Percentiles rank a stretch among this genome's conserved stretches.
phyloP scores from a whole-genome alignment of 2,113 vertebrate species.

The Vicugna pacos region DNA sequence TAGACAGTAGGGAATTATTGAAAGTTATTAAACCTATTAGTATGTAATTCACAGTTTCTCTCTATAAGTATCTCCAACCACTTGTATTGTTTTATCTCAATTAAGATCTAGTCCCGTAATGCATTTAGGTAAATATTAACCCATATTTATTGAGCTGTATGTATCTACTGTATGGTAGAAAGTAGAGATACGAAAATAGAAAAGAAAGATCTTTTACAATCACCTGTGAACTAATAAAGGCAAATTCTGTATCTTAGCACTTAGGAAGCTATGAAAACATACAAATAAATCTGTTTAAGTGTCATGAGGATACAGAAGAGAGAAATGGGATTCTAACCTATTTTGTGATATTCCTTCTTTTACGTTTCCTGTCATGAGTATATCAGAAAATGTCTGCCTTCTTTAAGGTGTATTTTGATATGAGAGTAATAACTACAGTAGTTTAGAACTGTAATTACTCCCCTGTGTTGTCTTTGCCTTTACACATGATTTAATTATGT shows the following conservation, averaged over 20 bases:
- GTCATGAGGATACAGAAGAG: not conserved
- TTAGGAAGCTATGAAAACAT: not conserved
- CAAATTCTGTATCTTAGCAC: not conserved
- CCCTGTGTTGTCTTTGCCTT: not conserved
- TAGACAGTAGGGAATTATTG: not conserved
- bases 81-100: not conserved
- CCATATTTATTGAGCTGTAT: not conserved
- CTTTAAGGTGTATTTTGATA: not conserved
- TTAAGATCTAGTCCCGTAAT: not conserved
- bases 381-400: not conserved
- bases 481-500: slow-evolving; percentile 12
- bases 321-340: not conserved
- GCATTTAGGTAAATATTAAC: slow-evolving; percentile 2
- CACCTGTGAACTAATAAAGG: not conserved
- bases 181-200: not conserved
- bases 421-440: not conserved
- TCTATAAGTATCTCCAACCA: slow-evolving; percentile 25
- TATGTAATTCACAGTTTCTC: not conserved
- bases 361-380: not conserved
- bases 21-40: slow-evolving; percentile 50
- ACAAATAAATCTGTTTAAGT: not conserved
- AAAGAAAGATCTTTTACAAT: not conserved
- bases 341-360: not conserved
- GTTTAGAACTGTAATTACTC: not conserved
- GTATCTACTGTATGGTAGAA: not conserved